These are phyloP conservation scores for Siniperca obscura DNA, from an alignment of 2,797 vertebrate genomes.

Conservation along the genomic window DNA sequence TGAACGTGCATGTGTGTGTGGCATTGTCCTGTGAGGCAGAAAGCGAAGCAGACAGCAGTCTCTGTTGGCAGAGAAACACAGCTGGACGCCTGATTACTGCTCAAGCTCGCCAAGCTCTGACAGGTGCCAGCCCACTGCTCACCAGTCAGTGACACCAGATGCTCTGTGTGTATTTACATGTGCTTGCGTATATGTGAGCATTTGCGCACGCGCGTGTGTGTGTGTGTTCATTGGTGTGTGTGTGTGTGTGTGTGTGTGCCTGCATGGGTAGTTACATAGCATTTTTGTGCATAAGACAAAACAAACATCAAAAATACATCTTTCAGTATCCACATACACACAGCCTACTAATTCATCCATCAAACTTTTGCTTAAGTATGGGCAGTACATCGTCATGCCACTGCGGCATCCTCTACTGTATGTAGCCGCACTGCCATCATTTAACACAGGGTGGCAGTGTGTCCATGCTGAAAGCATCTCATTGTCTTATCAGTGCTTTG, in stretches of 20 bases:
- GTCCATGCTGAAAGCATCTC: conserved; percentile 39
- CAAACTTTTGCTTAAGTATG: conserved; percentile 57
- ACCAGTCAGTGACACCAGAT: conserved; percentile 76
- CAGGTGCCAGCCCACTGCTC: conserved; percentile 80
- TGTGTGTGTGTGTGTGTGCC: background rate
- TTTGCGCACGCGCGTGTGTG: background rate
- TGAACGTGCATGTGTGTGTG: conserved; percentile 37
- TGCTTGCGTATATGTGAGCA: conserved; percentile 10
- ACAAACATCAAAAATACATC: conserved; percentile 46
- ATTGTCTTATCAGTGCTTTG: background rate
- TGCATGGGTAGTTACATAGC: background rate
- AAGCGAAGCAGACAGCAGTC: conserved; percentile 67
- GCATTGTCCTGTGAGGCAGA: conserved; percentile 71
- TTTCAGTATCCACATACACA: conserved; percentile 33
- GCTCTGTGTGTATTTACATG: conserved; percentile 53
- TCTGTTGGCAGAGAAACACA: conserved; percentile 71
- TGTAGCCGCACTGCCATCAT: conserved; percentile 54
- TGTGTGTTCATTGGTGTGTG: background rate
- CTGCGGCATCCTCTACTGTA: conserved; percentile 50
- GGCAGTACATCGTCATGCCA: conserved; percentile 56
- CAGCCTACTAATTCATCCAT: conserved; percentile 50
- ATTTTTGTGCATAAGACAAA: conserved; percentile 5
- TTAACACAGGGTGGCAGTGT: conserved; percentile 80
- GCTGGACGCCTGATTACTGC: conserved; percentile 78
- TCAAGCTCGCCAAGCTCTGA: conserved; percentile 69